phyloP scores from a whole-genome alignment of 2,113 vertebrate species.

The Empidonax traillii region DNA sequence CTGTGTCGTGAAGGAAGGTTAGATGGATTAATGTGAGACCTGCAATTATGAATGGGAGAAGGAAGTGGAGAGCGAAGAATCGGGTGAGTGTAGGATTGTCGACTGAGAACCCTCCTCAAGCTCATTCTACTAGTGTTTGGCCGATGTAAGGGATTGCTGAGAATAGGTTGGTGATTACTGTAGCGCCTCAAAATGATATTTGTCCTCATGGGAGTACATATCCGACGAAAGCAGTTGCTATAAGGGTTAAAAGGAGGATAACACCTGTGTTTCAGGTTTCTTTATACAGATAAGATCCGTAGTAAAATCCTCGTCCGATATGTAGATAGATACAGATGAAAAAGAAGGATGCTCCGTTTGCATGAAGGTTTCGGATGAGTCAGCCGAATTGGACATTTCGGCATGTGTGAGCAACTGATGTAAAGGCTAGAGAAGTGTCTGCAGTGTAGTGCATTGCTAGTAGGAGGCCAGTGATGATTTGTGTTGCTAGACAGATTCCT shows the following conservation, averaged over 20 bases:
- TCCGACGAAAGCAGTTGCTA: not conserved
- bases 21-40: rapidly evolving
- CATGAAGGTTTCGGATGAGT: not conserved
- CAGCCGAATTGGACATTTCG: not conserved
- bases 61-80: not conserved
- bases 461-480: not conserved
- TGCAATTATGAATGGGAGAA: not conserved
- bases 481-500: too few species aligned
- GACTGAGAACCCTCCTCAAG: not conserved
- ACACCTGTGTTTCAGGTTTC: not conserved
- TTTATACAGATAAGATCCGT: not conserved
- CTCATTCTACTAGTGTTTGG: not conserved
- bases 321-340: not conserved
- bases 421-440: not conserved
- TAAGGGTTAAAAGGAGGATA: not conserved
- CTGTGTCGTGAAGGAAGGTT: not conserved
- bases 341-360: not conserved
- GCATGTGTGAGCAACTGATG: not conserved
- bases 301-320: not conserved
- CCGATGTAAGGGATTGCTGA: not conserved
- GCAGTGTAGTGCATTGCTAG: not conserved
- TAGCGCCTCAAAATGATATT: not conserved
- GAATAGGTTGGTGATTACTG: not conserved
- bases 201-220: not conserved
- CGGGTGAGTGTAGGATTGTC: not conserved